Conservation (phyloP, 1,140 invertebrate species). For the Neocloeon triangulifer region DNA sequence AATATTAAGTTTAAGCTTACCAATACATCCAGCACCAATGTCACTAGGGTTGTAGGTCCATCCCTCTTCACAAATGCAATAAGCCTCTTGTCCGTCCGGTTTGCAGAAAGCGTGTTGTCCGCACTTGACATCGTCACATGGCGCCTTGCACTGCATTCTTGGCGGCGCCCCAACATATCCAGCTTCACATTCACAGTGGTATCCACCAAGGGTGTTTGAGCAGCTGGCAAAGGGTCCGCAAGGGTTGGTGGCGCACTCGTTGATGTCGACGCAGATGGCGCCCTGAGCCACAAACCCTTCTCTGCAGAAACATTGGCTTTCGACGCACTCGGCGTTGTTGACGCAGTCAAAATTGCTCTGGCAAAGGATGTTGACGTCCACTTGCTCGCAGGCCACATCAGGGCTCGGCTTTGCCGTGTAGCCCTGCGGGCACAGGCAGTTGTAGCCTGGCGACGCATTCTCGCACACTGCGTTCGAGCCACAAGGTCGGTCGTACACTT, state of each 20-base stretch:
- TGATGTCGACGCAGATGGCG: slow-evolving; percentile 52
- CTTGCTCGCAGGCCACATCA: slow-evolving; percentile 67
- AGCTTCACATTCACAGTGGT: slow-evolving; percentile 63
- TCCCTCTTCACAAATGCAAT: slow-evolving; percentile 79
- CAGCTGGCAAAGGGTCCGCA: slow-evolving; percentile 68
- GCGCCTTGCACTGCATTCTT: slow-evolving; percentile 56
- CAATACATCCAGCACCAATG: slow-evolving; percentile 66
- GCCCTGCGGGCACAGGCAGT: slow-evolving; percentile 71
- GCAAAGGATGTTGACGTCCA: slow-evolving; percentile 66
- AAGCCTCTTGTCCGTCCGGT: slow-evolving; percentile 66
- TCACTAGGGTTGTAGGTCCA: slow-evolving; percentile 81
- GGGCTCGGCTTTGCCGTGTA: slow-evolving; percentile 60
- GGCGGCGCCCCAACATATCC: slow-evolving; percentile 71
- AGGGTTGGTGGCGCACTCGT: slow-evolving; percentile 53
- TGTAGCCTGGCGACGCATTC: slow-evolving; percentile 66
- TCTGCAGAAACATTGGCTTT: slow-evolving; percentile 75
- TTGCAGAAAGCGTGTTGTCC: slow-evolving; percentile 74
- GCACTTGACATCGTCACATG: slow-evolving; percentile 76
- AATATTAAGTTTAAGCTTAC: no score
- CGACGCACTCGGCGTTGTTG: slow-evolving; percentile 73
- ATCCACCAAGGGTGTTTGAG: slow-evolving; percentile 61
- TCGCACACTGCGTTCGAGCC: slow-evolving; percentile 69
- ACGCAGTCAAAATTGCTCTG: slow-evolving; percentile 76
- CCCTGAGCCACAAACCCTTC: slow-evolving; percentile 62
- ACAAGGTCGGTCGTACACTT: slow-evolving; percentile 54